A percentile compares a stretch with the other conserved stretches of the same genome.
Evolutionary conservation across 1,140 invertebrate genomes (phyloP).

Genomic region (Copidosoma floridanum): DNA sequence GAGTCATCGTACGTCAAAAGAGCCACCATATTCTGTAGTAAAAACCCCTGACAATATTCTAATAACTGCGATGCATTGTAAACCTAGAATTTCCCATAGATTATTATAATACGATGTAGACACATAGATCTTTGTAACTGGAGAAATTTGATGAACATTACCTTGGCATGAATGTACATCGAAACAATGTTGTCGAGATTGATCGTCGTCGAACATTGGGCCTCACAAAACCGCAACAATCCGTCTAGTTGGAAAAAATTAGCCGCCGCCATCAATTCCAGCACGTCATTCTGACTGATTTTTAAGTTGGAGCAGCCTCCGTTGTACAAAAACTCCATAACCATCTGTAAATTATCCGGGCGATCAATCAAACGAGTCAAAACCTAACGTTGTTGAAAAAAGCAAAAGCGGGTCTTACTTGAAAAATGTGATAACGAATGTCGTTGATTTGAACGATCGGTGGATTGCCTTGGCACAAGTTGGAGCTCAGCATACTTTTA

Average conservation of each 20-base stretch:
- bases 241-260: constrained; percentile 90
- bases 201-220: constrained; percentile 77
- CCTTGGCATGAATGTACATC: constrained; percentile 91
- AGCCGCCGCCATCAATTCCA: constrained; percentile 87
- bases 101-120: too few species aligned
- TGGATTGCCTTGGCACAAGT: constrained; percentile 72
- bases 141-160: too few species aligned
- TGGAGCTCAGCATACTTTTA: constrained; percentile 81
- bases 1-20: constrained; percentile 87
- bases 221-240: constrained; percentile 80
- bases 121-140: too few species aligned
- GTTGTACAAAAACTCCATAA: constrained; percentile 91
- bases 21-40: constrained; percentile 92
- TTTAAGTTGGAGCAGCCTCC: constrained; percentile 77
- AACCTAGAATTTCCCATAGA: too few species aligned
- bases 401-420: constrained; percentile 67
- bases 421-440: constrained; percentile 87
- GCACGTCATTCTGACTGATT: constrained; percentile 75
- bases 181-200: constrained; percentile 87
- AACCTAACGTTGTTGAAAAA: neutral
- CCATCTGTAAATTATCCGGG: constrained; percentile 63
- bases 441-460: constrained; percentile 90
- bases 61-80: constrained; percentile 83
- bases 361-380: neutral
- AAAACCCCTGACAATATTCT: constrained; percentile 87